phyloP scores from a whole-genome alignment of 1,140 invertebrate genomes.

The Ephestia elutella region DNA sequence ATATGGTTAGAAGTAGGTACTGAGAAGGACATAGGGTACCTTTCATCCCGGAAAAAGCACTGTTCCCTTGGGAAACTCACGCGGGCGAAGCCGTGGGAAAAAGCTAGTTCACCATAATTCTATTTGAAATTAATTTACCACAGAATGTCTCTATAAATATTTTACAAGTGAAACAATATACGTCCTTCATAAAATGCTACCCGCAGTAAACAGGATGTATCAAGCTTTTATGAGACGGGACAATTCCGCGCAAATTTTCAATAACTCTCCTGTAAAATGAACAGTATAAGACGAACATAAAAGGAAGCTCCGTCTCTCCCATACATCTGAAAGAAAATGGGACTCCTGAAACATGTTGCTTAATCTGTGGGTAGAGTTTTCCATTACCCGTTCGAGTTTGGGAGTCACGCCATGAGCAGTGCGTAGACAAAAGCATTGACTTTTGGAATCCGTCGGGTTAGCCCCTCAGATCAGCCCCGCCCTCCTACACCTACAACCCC shows the following conservation, averaged over 20 bases:
- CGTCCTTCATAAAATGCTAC: neutral
- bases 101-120: no score
- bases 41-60: no score
- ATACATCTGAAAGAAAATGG: neutral
- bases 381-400: neutral
- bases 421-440: neutral
- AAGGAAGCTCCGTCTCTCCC: neutral
- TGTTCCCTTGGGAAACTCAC: no score
- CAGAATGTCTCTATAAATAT: neutral
- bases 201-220: neutral
- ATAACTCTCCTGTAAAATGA: neutral
- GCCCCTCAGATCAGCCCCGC: neutral
- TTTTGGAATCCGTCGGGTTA: neutral
- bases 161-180: neutral
- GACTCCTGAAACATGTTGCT: neutral
- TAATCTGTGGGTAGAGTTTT: neutral
- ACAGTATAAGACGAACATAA: neutral
- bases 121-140: neutral
- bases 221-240: neutral
- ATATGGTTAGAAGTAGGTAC: no score
- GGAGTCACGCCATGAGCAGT: neutral
- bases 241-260: slow-evolving; percentile 2
- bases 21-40: no score
- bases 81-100: no score
- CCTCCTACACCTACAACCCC: neutral